Evolutionary conservation across 2,888 invertebrate species (phyloP).

Genomic region (Parnassius apollo): DNA sequence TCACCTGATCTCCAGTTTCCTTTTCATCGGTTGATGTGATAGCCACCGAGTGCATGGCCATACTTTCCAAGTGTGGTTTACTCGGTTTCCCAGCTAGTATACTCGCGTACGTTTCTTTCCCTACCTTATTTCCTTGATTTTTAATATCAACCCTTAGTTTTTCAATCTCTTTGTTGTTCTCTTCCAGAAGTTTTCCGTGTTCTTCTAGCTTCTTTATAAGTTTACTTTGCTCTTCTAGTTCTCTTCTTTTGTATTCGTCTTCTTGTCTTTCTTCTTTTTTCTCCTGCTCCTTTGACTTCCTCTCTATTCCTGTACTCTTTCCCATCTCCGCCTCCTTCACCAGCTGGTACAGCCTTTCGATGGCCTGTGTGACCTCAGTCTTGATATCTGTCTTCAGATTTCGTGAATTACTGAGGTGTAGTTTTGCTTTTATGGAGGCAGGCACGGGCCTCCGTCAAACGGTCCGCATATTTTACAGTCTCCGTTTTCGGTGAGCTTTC

Average conservation of each 20-base stretch:
- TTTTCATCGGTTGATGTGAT: not conserved
- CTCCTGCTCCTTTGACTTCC: too few relatives aligned
- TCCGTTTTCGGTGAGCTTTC: too few relatives aligned
- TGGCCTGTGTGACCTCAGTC: too few relatives aligned
- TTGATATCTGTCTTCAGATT: too few relatives aligned
- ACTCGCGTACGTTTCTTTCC: not conserved
- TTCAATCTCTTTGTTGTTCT: not conserved
- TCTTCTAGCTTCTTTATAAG: not conserved
- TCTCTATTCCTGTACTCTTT: too few relatives aligned
- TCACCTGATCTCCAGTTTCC: too few relatives aligned
- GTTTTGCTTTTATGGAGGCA: too few relatives aligned
- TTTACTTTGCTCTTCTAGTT: not conserved
- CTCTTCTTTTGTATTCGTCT: not conserved
- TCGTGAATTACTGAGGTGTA: too few relatives aligned
- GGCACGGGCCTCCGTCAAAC: too few relatives aligned
- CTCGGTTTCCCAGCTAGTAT: not conserved
- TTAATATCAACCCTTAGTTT: not conserved
- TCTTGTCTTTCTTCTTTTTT: not conserved
- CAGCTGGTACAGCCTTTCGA: too few relatives aligned
- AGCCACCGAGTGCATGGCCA: not conserved
- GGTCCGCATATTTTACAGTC: not conserved
- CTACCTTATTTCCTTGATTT: too few relatives aligned
- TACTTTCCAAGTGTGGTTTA: not conserved
- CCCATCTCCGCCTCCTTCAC: too few relatives aligned
- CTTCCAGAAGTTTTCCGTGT: not conserved